phyloP scores from a whole-genome alignment of 2,113 vertebrate genomes.

The Sorex fumeus region DNA sequence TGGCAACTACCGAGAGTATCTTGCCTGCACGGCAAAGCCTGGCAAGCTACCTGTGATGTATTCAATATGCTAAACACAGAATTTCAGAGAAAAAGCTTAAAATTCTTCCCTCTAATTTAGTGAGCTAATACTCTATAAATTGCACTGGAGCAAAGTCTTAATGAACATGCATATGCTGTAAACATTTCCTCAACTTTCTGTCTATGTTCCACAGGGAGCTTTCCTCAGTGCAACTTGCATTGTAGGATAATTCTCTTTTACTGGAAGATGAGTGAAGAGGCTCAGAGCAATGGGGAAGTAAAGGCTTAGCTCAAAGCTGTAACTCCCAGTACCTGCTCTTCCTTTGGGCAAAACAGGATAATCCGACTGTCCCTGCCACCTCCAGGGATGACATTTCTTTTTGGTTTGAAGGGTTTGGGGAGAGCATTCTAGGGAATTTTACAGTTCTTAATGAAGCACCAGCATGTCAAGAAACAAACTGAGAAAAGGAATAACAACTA shows the following conservation, averaged over 20 bases:
- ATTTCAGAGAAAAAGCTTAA: no score
- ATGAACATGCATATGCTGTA: background rate
- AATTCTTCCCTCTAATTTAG: constrained; percentile 48
- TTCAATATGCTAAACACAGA: no score
- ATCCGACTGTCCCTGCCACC: background rate
- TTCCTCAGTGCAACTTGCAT: background rate
- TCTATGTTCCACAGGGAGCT: background rate
- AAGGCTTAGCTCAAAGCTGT: background rate
- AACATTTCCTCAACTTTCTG: background rate
- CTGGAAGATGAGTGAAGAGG: background rate
- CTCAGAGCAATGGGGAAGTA: background rate
- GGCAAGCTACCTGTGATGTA: no score
- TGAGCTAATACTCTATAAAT: constrained; percentile 13
- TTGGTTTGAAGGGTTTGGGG: background rate
- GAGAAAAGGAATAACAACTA: constrained; percentile 54
- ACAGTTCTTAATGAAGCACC: background rate
- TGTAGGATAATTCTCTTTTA: background rate
- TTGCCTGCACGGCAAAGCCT: no score
- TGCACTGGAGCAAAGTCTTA: constrained; percentile 41
- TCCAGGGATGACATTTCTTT: background rate
- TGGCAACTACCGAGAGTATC: no score
- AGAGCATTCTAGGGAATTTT: background rate
- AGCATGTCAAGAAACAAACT: constrained; percentile 38
- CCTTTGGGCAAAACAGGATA: background rate
- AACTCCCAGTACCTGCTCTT: background rate